Percentiles rank a stretch among this genome's conserved stretches.
Evolutionary conservation across 92 coral and sea anemone genomes (phyloP).

Genomic region (Desmophyllum pertusum): DNA sequence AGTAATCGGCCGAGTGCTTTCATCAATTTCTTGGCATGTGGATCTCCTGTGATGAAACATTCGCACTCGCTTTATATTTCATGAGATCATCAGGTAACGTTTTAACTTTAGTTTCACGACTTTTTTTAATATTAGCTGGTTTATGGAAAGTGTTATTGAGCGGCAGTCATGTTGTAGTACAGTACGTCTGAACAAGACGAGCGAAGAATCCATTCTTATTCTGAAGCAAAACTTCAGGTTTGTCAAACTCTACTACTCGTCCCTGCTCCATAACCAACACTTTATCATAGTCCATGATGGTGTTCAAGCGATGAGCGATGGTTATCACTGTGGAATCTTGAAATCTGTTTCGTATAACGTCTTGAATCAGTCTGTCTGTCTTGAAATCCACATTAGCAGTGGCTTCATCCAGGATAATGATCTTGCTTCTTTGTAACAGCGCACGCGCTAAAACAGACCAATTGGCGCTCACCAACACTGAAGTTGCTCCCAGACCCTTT

Average conservation of each 20-base stretch:
- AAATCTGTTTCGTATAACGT: constrained; percentile 19
- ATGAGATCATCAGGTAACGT: no score
- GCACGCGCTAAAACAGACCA: constrained; percentile 33
- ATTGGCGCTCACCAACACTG: constrained; percentile 22
- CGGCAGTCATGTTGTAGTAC: not conserved
- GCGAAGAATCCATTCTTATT: no score
- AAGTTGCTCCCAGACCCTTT: constrained; percentile 17
- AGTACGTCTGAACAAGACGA: not conserved
- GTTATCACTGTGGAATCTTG: not conserved
- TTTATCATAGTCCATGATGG: constrained; percentile 1
- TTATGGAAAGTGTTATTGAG: no score
- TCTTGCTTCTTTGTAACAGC: constrained; percentile 53
- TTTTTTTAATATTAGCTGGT: no score
- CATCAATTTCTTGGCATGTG: no score
- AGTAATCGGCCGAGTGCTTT: no score
- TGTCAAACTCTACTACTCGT: not conserved
- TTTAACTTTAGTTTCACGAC: no score
- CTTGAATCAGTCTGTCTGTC: constrained; percentile 30
- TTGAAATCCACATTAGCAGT: constrained; percentile 53
- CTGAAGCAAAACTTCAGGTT: not conserved
- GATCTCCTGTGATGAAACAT: no score
- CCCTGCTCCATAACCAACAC: not conserved
- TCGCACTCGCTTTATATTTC: no score
- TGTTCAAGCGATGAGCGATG: not conserved
- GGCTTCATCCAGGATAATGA: constrained; percentile 64